These are phyloP conservation scores for Meteorus sp. DNA, from an alignment of 1,140 invertebrate genomes.

Conservation along the genomic window DNA sequence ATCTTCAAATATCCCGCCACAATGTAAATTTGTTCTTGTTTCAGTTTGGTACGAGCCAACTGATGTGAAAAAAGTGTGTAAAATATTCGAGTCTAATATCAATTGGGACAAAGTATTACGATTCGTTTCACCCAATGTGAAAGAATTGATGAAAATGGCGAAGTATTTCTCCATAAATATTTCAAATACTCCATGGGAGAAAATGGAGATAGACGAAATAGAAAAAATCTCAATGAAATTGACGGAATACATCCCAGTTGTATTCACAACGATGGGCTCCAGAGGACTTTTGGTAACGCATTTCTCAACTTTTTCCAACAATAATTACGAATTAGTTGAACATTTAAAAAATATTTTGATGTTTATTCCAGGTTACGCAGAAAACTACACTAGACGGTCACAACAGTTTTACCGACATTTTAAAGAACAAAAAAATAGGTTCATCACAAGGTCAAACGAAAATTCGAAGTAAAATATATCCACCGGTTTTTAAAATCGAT, in stretches of 20 bases:
- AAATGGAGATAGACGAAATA: constrained; percentile 29
- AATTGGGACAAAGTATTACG: constrained; percentile 52
- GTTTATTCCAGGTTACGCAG: constrained; percentile 40
- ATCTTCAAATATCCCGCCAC: too few species aligned
- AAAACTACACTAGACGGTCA: constrained; percentile 32
- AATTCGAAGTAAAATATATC: constrained; percentile 45
- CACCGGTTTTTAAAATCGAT: constrained; percentile 24
- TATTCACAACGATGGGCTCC: constrained; percentile 51
- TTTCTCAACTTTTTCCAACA: constrained; percentile 10
- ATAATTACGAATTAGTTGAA: neutral
- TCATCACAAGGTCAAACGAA: constrained; percentile 28
- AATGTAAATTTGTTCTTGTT: constrained; percentile 11
- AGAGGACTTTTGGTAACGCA: constrained; percentile 50
- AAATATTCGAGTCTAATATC: constrained; percentile 56
- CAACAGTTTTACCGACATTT: constrained; percentile 39
- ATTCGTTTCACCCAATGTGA: constrained; percentile 65
- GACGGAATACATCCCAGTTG: constrained; percentile 43
- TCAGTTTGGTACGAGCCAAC: constrained; percentile 72
- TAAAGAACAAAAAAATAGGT: constrained; percentile 12
- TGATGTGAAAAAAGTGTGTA: constrained; percentile 60
- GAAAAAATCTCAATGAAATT: constrained; percentile 38
- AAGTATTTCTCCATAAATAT: constrained; percentile 39
- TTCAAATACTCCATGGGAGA: neutral
- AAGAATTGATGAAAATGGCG: constrained; percentile 58
- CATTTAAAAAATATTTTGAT: constrained; percentile 13